Base-by-base conservation (phyloP, 2,113 vertebrate genomes). In the Perognathus longimembris region DNA sequence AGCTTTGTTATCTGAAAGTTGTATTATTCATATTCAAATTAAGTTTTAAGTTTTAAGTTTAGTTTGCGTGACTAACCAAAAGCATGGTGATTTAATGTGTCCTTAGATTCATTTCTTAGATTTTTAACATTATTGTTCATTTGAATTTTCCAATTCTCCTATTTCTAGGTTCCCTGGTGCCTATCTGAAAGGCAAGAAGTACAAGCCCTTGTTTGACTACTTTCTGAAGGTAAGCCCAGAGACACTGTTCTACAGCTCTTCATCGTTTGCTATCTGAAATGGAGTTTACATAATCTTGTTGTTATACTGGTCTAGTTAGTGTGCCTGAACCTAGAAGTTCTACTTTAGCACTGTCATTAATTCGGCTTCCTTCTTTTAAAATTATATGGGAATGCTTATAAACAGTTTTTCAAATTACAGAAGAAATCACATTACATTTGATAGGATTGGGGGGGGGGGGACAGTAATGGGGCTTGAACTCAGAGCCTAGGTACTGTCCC, bases 131-230 rank as follows among this genome's bases (percentile, higher is more conserved):
- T 36, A 77, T 57, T 89, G 8, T 18, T 54, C 50, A 54, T 54
- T 54, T 91, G 34, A 80, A 59, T 95, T 86, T 73, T 24, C 20
- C 45, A 36, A 11, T 82, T 88, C 71, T 90, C 59, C 75, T 59
- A 95, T 97, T 90, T 94, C 90, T 95, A 99, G 99, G 94, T 99
- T 99, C 98, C 99, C 98, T 92, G 99, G 99, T 50, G 95, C 98
- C 96, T 94, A 15, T 50, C 98, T 99, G 85, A 99, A 99, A 97
- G 99, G 99, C 91, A 99, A 99, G 97, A 98, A 98, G 79, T 99
- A 99, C 95, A 99, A 97, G 95, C 99, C 99, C 30, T 98, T 99
- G 57, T 99, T 99, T 96, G 97, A 98, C 5, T 99, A 99, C 97
- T 99, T 99, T 97, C 95, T 98, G 92, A 98, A 99, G 99, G 99